Percentiles rank a stretch among this genome's conserved stretches.
Conservation (phyloP, 2,113 vertebrate genomes). For the Phylloscopus trochilus region DNA sequence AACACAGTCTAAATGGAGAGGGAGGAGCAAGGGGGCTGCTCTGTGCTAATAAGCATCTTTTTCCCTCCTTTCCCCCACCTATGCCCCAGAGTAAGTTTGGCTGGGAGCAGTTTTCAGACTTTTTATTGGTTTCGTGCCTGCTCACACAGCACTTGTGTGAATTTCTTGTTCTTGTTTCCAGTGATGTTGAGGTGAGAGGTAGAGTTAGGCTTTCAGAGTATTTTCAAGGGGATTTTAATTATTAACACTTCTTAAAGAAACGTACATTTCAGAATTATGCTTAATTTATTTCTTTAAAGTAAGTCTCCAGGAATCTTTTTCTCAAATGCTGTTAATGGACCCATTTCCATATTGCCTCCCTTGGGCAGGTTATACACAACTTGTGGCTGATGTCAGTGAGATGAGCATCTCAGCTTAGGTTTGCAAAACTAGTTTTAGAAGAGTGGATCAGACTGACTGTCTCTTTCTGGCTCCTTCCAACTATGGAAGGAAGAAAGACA, state of each 20-base stretch:
- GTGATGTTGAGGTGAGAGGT: neutral
- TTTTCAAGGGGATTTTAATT: neutral
- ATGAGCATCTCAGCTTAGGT: neutral
- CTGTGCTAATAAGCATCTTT: neutral
- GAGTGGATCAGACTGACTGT: neutral
- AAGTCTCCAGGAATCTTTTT: neutral
- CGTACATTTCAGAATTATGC: neutral
- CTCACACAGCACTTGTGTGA: neutral
- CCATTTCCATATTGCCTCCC: neutral
- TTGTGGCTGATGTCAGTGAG: neutral
- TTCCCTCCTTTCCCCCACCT: neutral
- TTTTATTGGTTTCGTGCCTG: neutral
- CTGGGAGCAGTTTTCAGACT: neutral
- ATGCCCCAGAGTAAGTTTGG: neutral
- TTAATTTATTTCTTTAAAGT: neutral
- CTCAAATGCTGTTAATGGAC: neutral
- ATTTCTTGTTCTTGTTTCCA: neutral
- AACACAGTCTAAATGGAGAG: fast-evolving
- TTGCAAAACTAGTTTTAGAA: neutral
- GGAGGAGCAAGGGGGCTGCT: neutral
- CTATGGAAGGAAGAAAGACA: neutral
- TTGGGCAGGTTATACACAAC: neutral
- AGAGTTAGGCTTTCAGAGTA: neutral
- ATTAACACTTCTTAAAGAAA: neutral
- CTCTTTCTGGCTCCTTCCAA: neutral